Evolutionary conservation across 2,888 invertebrate species (phyloP).

Genomic region (Aporophyla lueneburgensis): DNA sequence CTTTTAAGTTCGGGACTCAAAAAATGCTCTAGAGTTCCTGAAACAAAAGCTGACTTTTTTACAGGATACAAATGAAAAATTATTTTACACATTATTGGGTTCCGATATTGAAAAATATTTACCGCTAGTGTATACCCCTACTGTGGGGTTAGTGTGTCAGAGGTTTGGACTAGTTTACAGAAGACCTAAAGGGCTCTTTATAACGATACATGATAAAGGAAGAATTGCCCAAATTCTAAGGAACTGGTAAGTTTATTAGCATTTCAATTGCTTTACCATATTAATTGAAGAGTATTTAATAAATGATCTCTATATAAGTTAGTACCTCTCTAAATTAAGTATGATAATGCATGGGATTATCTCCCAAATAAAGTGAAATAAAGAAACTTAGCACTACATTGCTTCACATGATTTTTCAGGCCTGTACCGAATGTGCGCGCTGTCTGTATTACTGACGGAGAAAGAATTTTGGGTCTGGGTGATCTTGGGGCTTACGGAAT

Average conservation of each 20-base stretch:
- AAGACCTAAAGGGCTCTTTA: conserved; percentile 97
- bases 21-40: too few relatives aligned
- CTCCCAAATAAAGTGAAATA: neutral
- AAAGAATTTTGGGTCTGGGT: conserved; percentile 98
- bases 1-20: too few relatives aligned
- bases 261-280: neutral
- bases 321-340: neutral
- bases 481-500: conserved; percentile 98
- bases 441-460: conserved; percentile 97
- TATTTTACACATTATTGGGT: conserved; percentile 96
- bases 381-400: neutral
- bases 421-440: conserved; percentile 95
- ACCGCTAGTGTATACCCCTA: conserved; percentile 99
- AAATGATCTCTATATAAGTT: neutral
- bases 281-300: neutral
- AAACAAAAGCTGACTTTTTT: conserved; percentile 50
- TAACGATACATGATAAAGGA: conserved; percentile 97
- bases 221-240: conserved; percentile 95
- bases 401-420: conserved; percentile 86
- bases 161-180: conserved; percentile 97
- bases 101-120: conserved; percentile 97
- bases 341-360: neutral
- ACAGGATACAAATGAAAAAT: conserved; percentile 97
- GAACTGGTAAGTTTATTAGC: conserved; percentile 92
- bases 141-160: conserved; percentile 98